A percentile compares a stretch with the other conserved stretches of the same genome.
These are phyloP conservation scores for Furcula furcula DNA, from an alignment of 2,888 invertebrate genomes.

Conservation along the genomic window DNA sequence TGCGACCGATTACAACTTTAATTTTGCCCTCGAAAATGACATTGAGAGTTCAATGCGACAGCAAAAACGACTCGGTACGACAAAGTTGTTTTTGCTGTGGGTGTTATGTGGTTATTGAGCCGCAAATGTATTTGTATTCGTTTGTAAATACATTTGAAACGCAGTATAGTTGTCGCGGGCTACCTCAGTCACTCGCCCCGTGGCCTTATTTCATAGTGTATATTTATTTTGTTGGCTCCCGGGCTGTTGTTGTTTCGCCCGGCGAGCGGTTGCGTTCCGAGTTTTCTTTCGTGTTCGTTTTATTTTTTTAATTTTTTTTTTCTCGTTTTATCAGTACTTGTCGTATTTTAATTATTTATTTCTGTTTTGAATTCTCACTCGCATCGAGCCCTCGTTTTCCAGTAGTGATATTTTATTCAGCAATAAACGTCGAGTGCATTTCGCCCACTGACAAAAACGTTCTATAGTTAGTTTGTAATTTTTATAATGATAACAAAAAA, in stretches of 20 bases:
- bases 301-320: no score
- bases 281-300: slow-evolving; percentile 74
- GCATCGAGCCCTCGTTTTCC: slow-evolving; percentile 75
- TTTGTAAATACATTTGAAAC: slow-evolving; percentile 52
- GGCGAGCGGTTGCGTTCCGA: slow-evolving; percentile 71
- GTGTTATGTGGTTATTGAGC: no score
- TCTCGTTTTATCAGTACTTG: slow-evolving; percentile 65
- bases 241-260: slow-evolving; percentile 78
- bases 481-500: slow-evolving; percentile 71
- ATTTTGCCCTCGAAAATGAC: no score
- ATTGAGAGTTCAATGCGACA: no score
- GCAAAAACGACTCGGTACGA: no score
- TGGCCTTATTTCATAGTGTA: slow-evolving; percentile 69
- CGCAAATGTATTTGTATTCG: no score
- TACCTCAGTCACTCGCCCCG: slow-evolving; percentile 79
- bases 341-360: slow-evolving; percentile 75
- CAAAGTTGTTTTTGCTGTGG: no score
- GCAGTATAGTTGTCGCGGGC: slow-evolving; percentile 66
- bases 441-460: slow-evolving; percentile 52
- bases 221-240: slow-evolving; percentile 78
- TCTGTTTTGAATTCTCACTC: slow-evolving; percentile 71
- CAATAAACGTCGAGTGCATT: slow-evolving; percentile 79
- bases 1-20: slow-evolving; percentile 35
- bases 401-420: slow-evolving; percentile 81
- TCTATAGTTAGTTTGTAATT: slow-evolving; percentile 76